Evolutionary conservation across 2,888 invertebrate species (phyloP).

Genomic region (Achlya flavicornis): DNA sequence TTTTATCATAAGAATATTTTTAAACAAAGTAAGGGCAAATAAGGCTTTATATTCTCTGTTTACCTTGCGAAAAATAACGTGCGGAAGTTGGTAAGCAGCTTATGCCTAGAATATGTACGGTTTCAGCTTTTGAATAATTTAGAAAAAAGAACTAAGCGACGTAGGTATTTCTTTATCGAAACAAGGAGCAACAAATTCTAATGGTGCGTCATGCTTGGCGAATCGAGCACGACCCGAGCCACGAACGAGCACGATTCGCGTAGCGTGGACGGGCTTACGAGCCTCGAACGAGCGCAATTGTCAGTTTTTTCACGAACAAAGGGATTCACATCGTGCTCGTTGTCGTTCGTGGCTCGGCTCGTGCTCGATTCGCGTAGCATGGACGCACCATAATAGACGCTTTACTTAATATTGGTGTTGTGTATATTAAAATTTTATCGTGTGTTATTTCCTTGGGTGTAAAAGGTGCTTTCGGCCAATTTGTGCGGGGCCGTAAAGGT

Average conservation of each 20-base stretch:
- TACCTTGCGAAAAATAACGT: neutral
- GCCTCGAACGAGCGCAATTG: too few species aligned
- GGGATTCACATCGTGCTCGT: too few species aligned
- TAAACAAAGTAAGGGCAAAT: neutral
- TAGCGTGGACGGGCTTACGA: too few species aligned
- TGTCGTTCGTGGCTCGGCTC: too few species aligned
- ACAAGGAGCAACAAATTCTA: neutral
- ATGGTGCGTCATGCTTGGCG: too few species aligned
- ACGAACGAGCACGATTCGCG: too few species aligned
- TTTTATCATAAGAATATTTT: slow-evolving; percentile 4
- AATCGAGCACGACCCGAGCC: too few species aligned
- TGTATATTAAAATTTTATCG: slow-evolving; percentile 16
- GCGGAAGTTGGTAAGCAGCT: neutral
- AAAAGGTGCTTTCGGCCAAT: slow-evolving; percentile 12
- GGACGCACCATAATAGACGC: too few species aligned
- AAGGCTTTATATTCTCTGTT: neutral
- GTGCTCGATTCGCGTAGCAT: too few species aligned
- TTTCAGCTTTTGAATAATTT: too few species aligned
- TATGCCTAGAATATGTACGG: neutral
- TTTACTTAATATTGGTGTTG: slow-evolving; percentile 5
- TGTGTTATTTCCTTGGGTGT: slow-evolving; percentile 15
- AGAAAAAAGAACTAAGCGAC: neutral
- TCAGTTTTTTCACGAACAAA: too few species aligned
- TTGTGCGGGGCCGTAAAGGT: slow-evolving; percentile 45
- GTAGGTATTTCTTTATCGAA: slow-evolving; percentile 1